Evolutionary conservation across 1,140 invertebrate species (phyloP), one percentile per base, ranked within the genome.

Genomic region (Drosophila athabasca): DNA sequence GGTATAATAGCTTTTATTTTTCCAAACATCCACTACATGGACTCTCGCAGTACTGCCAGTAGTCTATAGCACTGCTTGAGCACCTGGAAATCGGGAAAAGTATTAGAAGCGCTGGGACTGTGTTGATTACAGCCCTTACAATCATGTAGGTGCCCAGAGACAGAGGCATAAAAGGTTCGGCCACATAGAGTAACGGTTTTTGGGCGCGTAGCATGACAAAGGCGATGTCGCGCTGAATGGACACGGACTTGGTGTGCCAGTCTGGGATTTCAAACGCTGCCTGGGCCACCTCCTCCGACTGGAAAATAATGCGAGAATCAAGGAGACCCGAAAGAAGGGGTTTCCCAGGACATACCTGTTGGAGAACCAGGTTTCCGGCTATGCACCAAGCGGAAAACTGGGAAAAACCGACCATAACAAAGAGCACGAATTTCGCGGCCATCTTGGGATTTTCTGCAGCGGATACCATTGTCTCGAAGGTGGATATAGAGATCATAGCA

Each of bases 351-450:
- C 13, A 44, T 26, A 90, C 88, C 72, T 70, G 65, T 19, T 35
- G 74, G 13, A 62, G 67, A 11, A 90, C 85, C 43, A 79, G 22
- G 22, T 65, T 88, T 9, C 88, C 88, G 6, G 66, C 51, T 0
- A 67, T 3, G 43, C 88, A 90, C 88, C 88, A 90, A 6, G 72
- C 75, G 9, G 89, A 90, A 3, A 90, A 13, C 15, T 90, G 88
- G 6, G 74, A 19, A 8, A 90, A 87, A 0, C 66, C 66, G n/a
- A 68, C 24, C 6, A 90, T 8, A 66, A 76, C 68, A 31, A 82
- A 76, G 6, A 87, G 54, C 19, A 80, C 51, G 52, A 90, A 90
- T 41, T 88, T 90, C 19, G 70, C 31, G 0, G 82, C 74, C 31
- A 79, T 64, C 48, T 79, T 80, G n/a, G 69, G 76, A 69, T 90